phyloP scores from a whole-genome alignment of 2,888 invertebrate genomes.

The Epistrophe eligans region DNA sequence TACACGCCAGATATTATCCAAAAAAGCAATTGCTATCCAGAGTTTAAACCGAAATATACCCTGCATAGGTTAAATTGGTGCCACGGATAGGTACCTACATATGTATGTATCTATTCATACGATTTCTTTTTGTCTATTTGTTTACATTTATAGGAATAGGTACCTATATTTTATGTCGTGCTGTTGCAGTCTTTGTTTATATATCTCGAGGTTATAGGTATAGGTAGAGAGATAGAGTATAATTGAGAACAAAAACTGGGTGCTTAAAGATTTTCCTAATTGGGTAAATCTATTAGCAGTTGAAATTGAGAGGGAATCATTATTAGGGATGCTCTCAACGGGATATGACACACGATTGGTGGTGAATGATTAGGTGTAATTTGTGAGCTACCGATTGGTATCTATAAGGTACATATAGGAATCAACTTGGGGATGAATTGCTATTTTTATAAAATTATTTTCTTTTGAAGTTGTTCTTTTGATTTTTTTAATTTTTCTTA shows the following conservation, averaged over 20 bases:
- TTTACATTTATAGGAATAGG: slow-evolving; percentile 45
- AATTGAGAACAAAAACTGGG: slow-evolving; percentile 28
- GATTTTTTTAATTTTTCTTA: background rate
- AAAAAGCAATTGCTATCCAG: background rate
- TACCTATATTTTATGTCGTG: slow-evolving; percentile 69
- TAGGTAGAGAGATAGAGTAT: background rate
- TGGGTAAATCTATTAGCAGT: slow-evolving; percentile 67
- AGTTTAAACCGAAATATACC: slow-evolving; percentile 8
- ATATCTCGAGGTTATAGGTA: slow-evolving; percentile 22
- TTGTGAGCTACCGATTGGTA: slow-evolving; percentile 45
- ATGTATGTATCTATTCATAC: background rate
- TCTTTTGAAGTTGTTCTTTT: slow-evolving; percentile 59
- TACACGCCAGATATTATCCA: slow-evolving; percentile 67
- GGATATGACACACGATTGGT: slow-evolving; percentile 72
- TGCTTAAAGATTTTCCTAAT: slow-evolving; percentile 62
- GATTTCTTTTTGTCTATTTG: slow-evolving; percentile 21
- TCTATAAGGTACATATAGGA: background rate
- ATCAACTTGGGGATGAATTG: slow-evolving; percentile 26
- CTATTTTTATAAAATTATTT: slow-evolving; percentile 51
- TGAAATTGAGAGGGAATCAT: slow-evolving; percentile 52
- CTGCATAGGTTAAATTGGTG: slow-evolving; percentile 35
- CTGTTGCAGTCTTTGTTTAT: slow-evolving; percentile 63
- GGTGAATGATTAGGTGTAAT: slow-evolving; percentile 65
- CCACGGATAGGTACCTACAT: slow-evolving; percentile 5
- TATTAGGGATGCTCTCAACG: slow-evolving; percentile 61